phyloP scores from a whole-genome alignment of 2,888 invertebrate species.

The Philonicus albiceps region DNA sequence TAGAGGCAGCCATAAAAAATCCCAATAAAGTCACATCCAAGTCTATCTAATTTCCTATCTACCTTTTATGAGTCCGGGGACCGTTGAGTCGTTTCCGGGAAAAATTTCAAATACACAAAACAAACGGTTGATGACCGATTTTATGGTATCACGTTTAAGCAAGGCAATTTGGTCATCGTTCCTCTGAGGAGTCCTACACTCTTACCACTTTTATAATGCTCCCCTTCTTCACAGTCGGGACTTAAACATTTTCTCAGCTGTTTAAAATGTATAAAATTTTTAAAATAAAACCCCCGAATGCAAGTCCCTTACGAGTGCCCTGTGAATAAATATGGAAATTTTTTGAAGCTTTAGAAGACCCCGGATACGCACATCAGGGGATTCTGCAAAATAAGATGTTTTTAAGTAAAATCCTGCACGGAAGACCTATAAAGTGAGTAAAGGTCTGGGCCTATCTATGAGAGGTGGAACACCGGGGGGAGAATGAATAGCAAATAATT shows the following conservation, averaged over 20 bases:
- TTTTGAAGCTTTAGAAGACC: background rate
- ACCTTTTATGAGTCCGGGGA: constrained; percentile 22
- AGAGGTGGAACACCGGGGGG: background rate
- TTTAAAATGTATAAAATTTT: constrained; percentile 24
- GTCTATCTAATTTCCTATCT: constrained; percentile 41
- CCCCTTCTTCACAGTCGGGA: background rate
- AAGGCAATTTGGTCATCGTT: constrained; percentile 11
- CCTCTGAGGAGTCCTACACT: background rate
- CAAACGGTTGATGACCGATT: constrained; percentile 38
- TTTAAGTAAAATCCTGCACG: background rate
- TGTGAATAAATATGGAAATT: constrained; percentile 23
- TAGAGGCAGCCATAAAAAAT: background rate
- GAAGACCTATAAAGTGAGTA: background rate
- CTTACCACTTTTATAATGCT: background rate
- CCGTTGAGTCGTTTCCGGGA: constrained; percentile 15
- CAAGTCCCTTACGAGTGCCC: constrained; percentile 5
- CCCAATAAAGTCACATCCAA: background rate
- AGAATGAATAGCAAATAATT: background rate
- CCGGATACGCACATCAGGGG: background rate
- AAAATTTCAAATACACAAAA: constrained; percentile 41
- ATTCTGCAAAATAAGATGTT: background rate
- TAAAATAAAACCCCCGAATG: background rate
- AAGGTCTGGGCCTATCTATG: background rate
- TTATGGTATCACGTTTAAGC: constrained; percentile 39
- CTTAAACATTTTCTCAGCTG: background rate